Percentiles rank a stretch among this genome's conserved stretches.
These are phyloP conservation scores for Pungitius pungitius DNA, from an alignment of 2,113 vertebrate genomes.

Conservation along the genomic window DNA sequence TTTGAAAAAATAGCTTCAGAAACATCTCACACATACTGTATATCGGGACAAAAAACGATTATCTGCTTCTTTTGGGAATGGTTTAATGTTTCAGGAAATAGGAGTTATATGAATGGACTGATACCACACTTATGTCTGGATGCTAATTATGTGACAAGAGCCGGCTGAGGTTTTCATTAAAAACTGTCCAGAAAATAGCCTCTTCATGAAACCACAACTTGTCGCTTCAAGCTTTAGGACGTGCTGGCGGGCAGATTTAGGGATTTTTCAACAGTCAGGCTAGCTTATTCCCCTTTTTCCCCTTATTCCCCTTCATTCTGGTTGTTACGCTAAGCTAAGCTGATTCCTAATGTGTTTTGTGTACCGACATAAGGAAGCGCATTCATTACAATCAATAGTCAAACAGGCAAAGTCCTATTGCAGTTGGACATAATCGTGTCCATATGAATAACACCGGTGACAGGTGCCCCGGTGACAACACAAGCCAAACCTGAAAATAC, in stretches of 20 bases:
- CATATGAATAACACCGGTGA: conserved; percentile 63
- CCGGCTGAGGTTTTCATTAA: not conserved
- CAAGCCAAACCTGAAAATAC: conserved; percentile 57
- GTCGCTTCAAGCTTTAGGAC: not conserved
- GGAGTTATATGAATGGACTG: not conserved
- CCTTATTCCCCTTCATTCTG: no score
- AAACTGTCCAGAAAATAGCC: not conserved
- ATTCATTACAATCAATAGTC: conserved; percentile 26
- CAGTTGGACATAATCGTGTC: conserved; percentile 31
- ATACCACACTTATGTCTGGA: not conserved
- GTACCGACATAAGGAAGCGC: not conserved
- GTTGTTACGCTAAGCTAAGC: not conserved
- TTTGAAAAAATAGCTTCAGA: not conserved
- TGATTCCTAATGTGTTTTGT: not conserved
- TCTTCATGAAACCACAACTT: not conserved
- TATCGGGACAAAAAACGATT: not conserved
- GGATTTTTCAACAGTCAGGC: not conserved
- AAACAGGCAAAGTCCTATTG: conserved; percentile 20
- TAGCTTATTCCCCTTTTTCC: not conserved
- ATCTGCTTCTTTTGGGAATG: not conserved
- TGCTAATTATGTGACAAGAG: not conserved
- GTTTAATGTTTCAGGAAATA: not conserved
- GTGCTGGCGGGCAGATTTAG: not conserved
- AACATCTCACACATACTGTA: not conserved
- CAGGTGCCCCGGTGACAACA: conserved; percentile 48